Evolutionary conservation across 2,113 vertebrate genomes (phyloP).

Genomic region (Piprites chloris): DNA sequence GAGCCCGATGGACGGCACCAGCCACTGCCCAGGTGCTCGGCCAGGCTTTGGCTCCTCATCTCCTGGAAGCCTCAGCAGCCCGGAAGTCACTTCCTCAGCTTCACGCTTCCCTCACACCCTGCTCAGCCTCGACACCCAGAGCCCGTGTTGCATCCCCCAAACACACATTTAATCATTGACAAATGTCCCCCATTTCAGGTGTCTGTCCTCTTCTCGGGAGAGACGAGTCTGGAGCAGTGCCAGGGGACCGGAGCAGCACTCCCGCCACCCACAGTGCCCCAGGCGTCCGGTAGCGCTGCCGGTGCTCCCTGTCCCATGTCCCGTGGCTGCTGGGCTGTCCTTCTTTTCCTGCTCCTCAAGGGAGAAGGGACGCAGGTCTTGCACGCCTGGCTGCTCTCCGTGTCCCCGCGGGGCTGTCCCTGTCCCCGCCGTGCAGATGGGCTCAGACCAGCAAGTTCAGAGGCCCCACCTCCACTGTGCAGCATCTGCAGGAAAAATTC

Average conservation of each 20-base stretch:
- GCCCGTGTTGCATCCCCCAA: neutral
- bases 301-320: neutral
- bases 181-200: neutral
- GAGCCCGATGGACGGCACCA: neutral
- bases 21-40: rapidly evolving
- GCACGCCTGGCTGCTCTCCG: rapidly evolving
- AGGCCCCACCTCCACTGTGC: neutral
- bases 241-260: neutral
- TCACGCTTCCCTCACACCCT: rapidly evolving
- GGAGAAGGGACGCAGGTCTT: neutral
- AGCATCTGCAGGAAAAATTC: neutral
- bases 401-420: rapidly evolving
- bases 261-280: neutral
- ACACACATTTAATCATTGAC: neutral
- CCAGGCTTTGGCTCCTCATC: neutral
- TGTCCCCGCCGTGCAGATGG: neutral
- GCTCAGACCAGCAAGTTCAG: neutral
- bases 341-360: neutral
- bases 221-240: neutral
- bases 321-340: rapidly evolving
- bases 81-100: neutral
- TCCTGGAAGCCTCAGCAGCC: neutral
- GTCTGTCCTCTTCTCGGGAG: neutral
- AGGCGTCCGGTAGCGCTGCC: neutral
- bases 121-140: rapidly evolving